Base-by-base conservation (phyloP, 2,113 vertebrate species). In the Neodontobutis hainanensis region DNA sequence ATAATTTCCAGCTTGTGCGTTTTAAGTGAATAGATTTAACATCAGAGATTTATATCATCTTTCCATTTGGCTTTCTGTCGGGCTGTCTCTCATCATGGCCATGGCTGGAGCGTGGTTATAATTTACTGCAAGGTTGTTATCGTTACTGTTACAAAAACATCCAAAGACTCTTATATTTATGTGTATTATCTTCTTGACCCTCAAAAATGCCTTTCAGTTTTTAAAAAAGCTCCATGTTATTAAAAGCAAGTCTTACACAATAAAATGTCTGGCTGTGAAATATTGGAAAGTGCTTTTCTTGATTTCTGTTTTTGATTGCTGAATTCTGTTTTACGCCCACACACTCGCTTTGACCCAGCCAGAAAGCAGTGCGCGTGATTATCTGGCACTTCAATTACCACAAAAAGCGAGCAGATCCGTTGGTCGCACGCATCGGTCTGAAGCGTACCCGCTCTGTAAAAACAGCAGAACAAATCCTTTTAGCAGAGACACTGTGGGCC, bases 1-100 rank as follows among this genome's bases (percentile, higher is more conserved):
- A 80, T 77, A 79, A 85, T 84, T 85, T 81, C 80, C 87, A 74
- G 68, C 79, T 82, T 51, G 62, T 69, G 68, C 78, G 60, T 85
- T 86, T 70, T 76, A 61, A 87, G 77, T 69, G 70, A 88, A 77
- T 70, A 86, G 77, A 87, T 88, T 81, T 80, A 84, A 70, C 77
- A 61, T 84, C 75, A 77, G 83, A 82, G 81, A 88, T 90, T 90
- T 90, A 89, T 87, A 86, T 88, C 66, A 78, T 84, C 70, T 91
- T 92, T 92, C 87, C 88, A 87, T 80, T 86, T 72, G 78, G 82
- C 79, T 61, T 44, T 65, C 66, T 42, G 32, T 75, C n/a, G 49
- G 68, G 73, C 70, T 77, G 75, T 72, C 75, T 78, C 52, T 71
- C 52, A 61, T 82, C 65, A 34, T 38, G 16, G 57, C 49, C 59